Conservation (phyloP, 2,888 invertebrate genomes). For the Hydroisotoma schaefferi region DNA sequence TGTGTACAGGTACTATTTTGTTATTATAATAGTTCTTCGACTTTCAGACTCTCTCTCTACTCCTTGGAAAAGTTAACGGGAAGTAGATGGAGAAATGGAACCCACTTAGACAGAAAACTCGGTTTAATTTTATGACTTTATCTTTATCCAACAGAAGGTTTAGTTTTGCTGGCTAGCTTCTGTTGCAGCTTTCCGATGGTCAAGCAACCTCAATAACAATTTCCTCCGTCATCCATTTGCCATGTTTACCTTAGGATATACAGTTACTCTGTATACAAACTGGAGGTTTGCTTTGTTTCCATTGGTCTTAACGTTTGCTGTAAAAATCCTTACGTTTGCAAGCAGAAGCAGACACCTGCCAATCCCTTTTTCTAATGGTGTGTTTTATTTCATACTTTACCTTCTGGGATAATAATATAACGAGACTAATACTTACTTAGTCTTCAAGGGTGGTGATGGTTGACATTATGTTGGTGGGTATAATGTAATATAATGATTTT, state of each 20-base stretch:
- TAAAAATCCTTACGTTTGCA: conserved; percentile 16
- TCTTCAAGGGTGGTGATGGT: too few relatives aligned
- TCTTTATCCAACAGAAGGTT: conserved; percentile 7
- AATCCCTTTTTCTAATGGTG: conserved; percentile 3
- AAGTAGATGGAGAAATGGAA: not conserved
- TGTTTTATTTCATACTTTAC: too few relatives aligned
- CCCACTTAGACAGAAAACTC: not conserved
- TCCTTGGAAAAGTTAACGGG: too few relatives aligned
- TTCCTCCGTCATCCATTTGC: conserved; percentile 42
- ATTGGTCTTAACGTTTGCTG: too few relatives aligned
- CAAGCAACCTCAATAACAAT: conserved; percentile 25
- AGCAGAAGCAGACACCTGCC: conserved; percentile 14
- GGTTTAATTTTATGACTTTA: conserved; percentile 13
- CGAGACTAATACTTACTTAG: too few relatives aligned
- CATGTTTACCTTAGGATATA: conserved; percentile 43
- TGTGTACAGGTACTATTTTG: too few relatives aligned
- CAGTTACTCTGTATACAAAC: conserved; percentile 35
- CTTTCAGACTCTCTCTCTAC: too few relatives aligned
- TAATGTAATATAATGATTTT: conserved; percentile 14
- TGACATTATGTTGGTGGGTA: too few relatives aligned
- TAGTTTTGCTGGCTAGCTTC: too few relatives aligned
- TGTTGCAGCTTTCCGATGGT: too few relatives aligned
- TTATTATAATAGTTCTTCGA: too few relatives aligned
- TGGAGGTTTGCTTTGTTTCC: not conserved
- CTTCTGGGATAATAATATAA: too few relatives aligned